phyloP scores from a whole-genome alignment of 2,888 invertebrate genomes.

The Sympetrum striolatum region DNA sequence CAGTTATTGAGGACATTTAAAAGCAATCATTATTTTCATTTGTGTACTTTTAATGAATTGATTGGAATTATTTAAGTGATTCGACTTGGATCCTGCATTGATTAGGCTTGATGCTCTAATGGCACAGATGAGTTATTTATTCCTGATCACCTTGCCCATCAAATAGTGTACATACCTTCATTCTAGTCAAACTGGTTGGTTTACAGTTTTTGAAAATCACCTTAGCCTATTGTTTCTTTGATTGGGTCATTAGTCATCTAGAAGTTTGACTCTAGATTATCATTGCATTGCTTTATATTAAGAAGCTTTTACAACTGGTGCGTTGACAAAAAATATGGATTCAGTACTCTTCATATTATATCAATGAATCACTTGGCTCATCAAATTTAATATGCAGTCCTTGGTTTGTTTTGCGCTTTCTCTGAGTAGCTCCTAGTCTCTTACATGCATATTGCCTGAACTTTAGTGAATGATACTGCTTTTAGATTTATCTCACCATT shows the following conservation, averaged over 20 bases:
- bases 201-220: neutral
- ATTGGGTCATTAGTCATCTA: neutral
- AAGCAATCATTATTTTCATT: neutral
- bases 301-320: neutral
- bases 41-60: neutral
- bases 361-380: neutral
- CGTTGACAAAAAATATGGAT: neutral
- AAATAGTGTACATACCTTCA: neutral
- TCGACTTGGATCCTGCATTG: constrained; percentile 20
- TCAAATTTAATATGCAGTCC: neutral
- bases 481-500: neutral
- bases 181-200: neutral
- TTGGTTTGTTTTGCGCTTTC: neutral
- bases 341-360: neutral
- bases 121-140: neutral
- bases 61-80: neutral
- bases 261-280: neutral
- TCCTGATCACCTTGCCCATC: neutral
- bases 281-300: neutral
- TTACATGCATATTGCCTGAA: neutral
- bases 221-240: neutral
- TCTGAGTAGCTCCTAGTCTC: neutral
- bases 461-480: neutral
- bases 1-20: neutral
- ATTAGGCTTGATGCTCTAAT: constrained; percentile 1